These are phyloP conservation scores for Lagothrix lagotricha DNA, from an alignment of 2,797 vertebrate genomes.

Conservation along the genomic window DNA sequence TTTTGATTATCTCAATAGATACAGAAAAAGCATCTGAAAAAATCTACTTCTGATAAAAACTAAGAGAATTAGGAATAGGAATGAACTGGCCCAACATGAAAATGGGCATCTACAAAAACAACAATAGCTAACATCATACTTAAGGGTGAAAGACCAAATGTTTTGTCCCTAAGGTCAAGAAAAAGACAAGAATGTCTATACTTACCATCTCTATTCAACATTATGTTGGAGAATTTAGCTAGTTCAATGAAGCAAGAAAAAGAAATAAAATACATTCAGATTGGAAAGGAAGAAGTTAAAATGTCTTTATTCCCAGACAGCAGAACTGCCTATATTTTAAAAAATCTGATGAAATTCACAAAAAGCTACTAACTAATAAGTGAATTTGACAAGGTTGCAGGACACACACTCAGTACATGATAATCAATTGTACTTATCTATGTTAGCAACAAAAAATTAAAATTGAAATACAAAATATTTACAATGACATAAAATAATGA, in stretches of 20 bases:
- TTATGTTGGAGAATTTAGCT: not conserved
- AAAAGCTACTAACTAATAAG: not conserved
- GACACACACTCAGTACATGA: not conserved
- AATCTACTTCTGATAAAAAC: not conserved
- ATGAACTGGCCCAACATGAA: not conserved
- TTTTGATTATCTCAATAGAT: not conserved
- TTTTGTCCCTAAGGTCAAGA: not conserved
- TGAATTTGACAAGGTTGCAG: not conserved
- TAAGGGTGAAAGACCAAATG: not conserved
- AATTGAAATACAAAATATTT: conserved; percentile 19
- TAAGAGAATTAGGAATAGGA: not conserved
- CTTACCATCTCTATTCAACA: not conserved
- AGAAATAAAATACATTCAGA: not conserved
- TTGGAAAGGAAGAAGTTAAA: not conserved
- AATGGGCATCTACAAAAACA: not conserved
- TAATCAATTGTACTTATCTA: not conserved
- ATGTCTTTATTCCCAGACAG: not conserved
- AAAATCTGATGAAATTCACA: not conserved
- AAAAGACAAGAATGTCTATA: not conserved
- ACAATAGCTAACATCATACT: not conserved
- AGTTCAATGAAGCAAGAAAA: not conserved
- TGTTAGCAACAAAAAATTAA: not conserved
- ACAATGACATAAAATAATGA: not conserved
- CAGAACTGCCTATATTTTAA: not conserved
- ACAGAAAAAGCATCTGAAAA: not conserved